Conservation (phyloP, 1,140 invertebrate genomes). For the Brachionus angularis region DNA sequence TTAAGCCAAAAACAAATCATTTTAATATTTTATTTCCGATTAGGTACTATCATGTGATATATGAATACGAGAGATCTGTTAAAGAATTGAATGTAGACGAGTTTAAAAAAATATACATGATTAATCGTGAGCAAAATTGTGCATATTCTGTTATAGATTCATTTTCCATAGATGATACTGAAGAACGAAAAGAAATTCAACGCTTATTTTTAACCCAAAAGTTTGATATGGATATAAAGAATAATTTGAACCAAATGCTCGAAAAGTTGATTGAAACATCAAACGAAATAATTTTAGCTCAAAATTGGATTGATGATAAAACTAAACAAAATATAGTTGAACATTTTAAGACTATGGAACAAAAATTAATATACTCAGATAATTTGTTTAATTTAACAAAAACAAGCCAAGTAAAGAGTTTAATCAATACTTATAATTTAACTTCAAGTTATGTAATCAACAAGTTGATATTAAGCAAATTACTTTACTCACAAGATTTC, state of each 20-base stretch:
- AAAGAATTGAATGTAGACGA: not conserved
- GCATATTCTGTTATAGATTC: slow-evolving; percentile 1
- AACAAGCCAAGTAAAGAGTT: not conserved
- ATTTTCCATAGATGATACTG: slow-evolving; percentile 10
- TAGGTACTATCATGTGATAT: slow-evolving; percentile 26
- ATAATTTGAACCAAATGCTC: not conserved
- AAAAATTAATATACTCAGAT: slow-evolving; percentile 25
- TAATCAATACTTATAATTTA: not conserved
- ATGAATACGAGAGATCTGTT: slow-evolving; percentile 8
- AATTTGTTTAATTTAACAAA: not conserved
- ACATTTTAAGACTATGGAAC: not conserved
- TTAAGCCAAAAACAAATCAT: not conserved
- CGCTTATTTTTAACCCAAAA: slow-evolving; percentile 32
- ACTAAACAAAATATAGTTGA: slow-evolving; percentile 4
- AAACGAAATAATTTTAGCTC: not conserved
- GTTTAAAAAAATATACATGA: slow-evolving; percentile 8
- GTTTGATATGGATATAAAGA: slow-evolving; percentile 19
- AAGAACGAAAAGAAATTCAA: slow-evolving; percentile 12
- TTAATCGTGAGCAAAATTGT: slow-evolving; percentile 7
- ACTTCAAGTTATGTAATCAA: slow-evolving; percentile 21
- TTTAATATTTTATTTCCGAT: not conserved
- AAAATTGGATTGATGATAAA: slow-evolving; percentile 39
- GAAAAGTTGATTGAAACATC: not conserved
- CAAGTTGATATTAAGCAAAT: not conserved
- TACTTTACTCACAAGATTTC: slow-evolving; percentile 5